These are phyloP conservation scores for Brachypalpus laphriformis DNA, from an alignment of 2,888 invertebrate genomes.

Conservation along the genomic window DNA sequence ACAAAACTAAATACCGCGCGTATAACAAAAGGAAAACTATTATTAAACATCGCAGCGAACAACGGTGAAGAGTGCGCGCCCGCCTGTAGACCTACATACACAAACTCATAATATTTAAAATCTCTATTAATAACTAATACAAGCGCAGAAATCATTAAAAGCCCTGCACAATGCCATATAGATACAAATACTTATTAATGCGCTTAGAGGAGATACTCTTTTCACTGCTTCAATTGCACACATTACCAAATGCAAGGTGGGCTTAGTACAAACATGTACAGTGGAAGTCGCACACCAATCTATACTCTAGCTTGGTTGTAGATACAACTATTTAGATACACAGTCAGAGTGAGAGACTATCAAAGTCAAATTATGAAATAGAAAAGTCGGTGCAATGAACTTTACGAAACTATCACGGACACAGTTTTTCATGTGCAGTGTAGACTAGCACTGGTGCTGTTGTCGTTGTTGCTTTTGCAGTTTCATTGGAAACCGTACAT, in stretches of 20 bases:
- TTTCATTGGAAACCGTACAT: conserved; percentile 12
- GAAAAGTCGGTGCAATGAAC: conserved; percentile 71
- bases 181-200: conserved; percentile 30
- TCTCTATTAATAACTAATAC: conserved; percentile 22
- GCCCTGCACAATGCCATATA: conserved; percentile 40
- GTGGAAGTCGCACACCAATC: not conserved
- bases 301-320: conserved; percentile 10
- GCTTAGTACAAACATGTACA: conserved; percentile 5
- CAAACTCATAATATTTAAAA: not conserved
- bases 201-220: conserved; percentile 24
- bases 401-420: conserved; percentile 69
- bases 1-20: conserved; percentile 17
- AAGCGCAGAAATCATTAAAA: conserved; percentile 2
- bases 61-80: conserved; percentile 33
- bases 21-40: conserved; percentile 23
- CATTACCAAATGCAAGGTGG: not conserved
- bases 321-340: conserved; percentile 57
- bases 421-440: conserved; percentile 63
- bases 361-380: conserved; percentile 74
- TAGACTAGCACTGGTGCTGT: conserved; percentile 13
- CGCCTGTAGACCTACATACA: conserved; percentile 57
- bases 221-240: conserved; percentile 30
- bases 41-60: conserved; percentile 37
- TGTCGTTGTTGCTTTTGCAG: conserved; percentile 2
- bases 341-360: conserved; percentile 60